phyloP scores from a whole-genome alignment of 2,888 invertebrate species.

The Eupithecia subumbrata region DNA sequence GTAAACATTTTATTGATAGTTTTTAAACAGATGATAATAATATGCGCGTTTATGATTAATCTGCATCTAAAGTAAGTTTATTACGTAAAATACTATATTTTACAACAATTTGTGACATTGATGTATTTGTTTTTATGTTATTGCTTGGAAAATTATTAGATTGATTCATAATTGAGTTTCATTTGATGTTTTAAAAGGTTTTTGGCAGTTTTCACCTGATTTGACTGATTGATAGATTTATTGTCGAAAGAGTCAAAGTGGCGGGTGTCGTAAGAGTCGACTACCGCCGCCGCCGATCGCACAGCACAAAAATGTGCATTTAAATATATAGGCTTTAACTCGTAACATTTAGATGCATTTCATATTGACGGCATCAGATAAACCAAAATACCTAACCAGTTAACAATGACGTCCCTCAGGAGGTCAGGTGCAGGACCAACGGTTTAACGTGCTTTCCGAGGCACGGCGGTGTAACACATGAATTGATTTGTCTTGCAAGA shows the following conservation, averaged over 20 bases:
- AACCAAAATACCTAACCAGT: no score
- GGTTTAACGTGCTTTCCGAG: no score
- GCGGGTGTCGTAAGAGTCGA: not conserved
- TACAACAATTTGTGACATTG: constrained; percentile 26
- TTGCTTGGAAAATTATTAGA: constrained; percentile 19
- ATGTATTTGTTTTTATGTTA: constrained; percentile 28
- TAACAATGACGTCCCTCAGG: no score
- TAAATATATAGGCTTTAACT: no score
- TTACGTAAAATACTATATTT: constrained; percentile 33
- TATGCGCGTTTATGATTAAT: constrained; percentile 37
- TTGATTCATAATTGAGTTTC: not conserved
- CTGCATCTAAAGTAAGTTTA: constrained; percentile 22
- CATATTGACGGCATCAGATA: no score
- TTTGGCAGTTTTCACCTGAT: not conserved
- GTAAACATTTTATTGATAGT: constrained; percentile 1
- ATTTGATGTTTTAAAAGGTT: constrained; percentile 12
- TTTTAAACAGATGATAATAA: constrained; percentile 27
- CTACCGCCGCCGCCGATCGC: no score
- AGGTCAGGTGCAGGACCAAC: no score
- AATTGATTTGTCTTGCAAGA: no score
- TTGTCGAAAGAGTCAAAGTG: not conserved
- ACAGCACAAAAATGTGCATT: no score
- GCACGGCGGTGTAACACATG: no score
- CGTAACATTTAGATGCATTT: no score
- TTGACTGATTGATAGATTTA: not conserved